phyloP scores from a whole-genome alignment of 2,113 vertebrate species.

The Athene noctua region DNA sequence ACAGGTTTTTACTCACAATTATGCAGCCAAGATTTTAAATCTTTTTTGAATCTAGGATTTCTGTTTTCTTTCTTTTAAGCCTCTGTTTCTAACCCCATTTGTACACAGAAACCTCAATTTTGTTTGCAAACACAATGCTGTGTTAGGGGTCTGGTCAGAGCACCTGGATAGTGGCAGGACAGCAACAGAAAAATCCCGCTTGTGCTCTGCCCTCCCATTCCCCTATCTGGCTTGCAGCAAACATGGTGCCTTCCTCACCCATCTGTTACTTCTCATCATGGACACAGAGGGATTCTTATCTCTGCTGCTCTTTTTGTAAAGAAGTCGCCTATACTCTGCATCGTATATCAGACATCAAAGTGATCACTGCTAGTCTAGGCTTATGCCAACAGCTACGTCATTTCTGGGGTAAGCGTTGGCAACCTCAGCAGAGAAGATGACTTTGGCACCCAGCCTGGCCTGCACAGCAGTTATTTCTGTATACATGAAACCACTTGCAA shows the following conservation, averaged over 20 bases:
- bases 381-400: not conserved
- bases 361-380: not conserved
- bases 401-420: not conserved
- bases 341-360: not conserved
- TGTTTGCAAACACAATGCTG: not conserved
- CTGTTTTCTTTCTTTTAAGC: not conserved
- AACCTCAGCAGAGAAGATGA: not conserved
- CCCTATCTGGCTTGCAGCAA: not conserved
- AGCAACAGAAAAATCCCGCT: not conserved
- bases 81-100: not conserved
- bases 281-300: not conserved
- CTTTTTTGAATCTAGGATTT: not conserved
- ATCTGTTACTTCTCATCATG: not conserved
- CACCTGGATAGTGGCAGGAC: not conserved
- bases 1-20: not conserved
- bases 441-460: slow-evolving; percentile 31
- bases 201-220: not conserved
- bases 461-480: slow-evolving; percentile 31
- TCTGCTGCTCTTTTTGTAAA: not conserved
- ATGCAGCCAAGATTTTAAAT: not conserved
- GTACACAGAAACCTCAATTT: not conserved
- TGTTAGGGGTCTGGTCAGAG: not conserved
- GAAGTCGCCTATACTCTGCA: not conserved
- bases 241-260: not conserved
- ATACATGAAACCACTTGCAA: not conserved